A percentile compares a stretch with the other conserved stretches of the same genome.
These are phyloP conservation scores for Gallinago jamesoni DNA, from an alignment of 2,113 vertebrate species.

Conservation along the genomic window DNA sequence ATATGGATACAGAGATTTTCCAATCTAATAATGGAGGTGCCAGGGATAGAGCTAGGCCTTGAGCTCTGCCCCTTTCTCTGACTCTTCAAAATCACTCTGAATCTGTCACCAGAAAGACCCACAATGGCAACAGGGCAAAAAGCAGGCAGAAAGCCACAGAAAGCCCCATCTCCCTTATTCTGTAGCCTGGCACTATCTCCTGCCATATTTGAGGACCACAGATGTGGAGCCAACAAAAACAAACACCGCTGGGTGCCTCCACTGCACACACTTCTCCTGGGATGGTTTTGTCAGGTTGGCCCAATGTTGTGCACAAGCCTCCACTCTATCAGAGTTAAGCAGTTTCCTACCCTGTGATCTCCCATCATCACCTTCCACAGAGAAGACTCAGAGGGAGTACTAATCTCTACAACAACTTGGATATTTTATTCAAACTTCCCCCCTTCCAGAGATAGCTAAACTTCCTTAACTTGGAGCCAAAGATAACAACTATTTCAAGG, in stretches of 20 bases:
- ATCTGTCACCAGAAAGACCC: not conserved
- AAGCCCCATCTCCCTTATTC: not conserved
- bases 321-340: not conserved
- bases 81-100: not conserved
- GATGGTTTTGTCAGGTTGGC: not conserved
- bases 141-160: not conserved
- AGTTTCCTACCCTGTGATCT: not conserved
- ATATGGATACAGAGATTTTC: not conserved
- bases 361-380: not conserved
- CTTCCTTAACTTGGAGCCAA: not conserved
- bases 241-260: not conserved
- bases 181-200: not conserved
- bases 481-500: not conserved
- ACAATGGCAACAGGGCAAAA: not conserved
- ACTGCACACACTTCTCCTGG: not conserved
- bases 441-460: not conserved
- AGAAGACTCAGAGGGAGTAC: not conserved
- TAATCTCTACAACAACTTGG: not conserved
- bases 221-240: not conserved
- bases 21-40: fast-evolving
- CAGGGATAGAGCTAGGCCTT: not conserved
- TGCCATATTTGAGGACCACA: not conserved
- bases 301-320: fast-evolving
- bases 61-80: not conserved
- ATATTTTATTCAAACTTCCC: not conserved